These are phyloP conservation scores for Cheirogaleus medius DNA, from an alignment of 2,113 vertebrate species.

Conservation along the genomic window DNA sequence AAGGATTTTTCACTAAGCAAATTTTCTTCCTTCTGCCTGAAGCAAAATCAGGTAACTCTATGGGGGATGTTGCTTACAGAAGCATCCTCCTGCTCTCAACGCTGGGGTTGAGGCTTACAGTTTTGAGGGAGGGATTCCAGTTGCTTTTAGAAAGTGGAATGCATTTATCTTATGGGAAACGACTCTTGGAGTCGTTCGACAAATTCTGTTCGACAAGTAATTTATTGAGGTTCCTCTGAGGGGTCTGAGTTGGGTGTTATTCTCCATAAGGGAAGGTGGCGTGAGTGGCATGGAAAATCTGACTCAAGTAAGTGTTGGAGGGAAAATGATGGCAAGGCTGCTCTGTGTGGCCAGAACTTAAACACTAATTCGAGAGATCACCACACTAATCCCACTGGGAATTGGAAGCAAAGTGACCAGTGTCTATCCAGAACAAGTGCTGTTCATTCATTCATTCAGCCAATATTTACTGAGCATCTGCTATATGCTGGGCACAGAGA, in stretches of 20 bases:
- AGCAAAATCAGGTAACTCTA: background rate
- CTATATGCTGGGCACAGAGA: background rate
- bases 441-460: background rate
- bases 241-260: background rate
- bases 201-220: background rate
- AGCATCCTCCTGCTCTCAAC: background rate
- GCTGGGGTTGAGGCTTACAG: background rate
- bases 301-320: background rate
- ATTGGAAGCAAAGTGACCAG: background rate
- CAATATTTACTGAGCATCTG: background rate
- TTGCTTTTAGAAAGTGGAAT: background rate
- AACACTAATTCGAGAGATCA: background rate
- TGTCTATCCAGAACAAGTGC: background rate
- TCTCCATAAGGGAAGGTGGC: background rate
- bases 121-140: background rate
- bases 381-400: background rate
- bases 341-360: background rate
- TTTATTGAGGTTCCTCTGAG: background rate
- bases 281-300: background rate
- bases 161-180: background rate
- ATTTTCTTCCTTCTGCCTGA: background rate
- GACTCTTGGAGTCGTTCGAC: background rate
- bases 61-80: background rate
- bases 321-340: background rate
- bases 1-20: background rate